These are phyloP conservation scores for Montifringilla adamsi DNA, from an alignment of 2,113 vertebrate genomes.

Conservation along the genomic window DNA sequence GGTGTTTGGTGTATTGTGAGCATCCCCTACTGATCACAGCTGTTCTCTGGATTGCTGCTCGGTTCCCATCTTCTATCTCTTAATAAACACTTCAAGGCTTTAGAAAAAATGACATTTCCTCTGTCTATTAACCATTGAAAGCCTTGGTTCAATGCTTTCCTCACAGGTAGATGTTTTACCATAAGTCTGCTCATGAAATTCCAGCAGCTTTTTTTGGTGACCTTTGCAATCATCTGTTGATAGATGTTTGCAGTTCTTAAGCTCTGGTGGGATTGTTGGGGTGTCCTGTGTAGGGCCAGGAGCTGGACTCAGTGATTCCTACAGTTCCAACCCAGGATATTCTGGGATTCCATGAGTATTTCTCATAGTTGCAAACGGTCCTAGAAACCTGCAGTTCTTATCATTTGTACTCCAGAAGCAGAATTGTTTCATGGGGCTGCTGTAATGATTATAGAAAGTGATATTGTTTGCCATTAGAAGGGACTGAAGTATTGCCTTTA, in stretches of 20 bases:
- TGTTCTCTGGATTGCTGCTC: neutral
- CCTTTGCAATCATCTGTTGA: neutral
- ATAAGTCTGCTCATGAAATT: neutral
- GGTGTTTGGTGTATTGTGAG: neutral
- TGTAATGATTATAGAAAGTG: neutral
- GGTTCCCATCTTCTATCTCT: neutral
- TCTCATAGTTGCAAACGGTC: neutral
- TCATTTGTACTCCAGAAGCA: neutral
- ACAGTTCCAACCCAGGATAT: neutral
- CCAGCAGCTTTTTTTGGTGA: neutral
- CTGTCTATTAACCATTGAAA: neutral
- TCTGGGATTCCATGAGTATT: neutral
- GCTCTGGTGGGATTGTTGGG: neutral
- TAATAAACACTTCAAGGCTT: neutral
- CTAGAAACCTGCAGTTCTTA: neutral
- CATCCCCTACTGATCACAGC: neutral
- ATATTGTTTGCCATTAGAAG: neutral
- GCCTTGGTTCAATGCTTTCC: neutral
- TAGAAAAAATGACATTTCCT: neutral
- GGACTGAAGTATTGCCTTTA: neutral
- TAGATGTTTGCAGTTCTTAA: neutral
- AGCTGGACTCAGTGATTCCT: neutral
- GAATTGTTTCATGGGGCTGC: neutral
- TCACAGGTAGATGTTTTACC: neutral
- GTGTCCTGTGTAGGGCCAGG: neutral